A percentile compares a stretch with the other conserved stretches of the same genome.
These are phyloP conservation scores for Acanthiza pusilla DNA, from an alignment of 2,797 vertebrate genomes.

Conservation along the genomic window DNA sequence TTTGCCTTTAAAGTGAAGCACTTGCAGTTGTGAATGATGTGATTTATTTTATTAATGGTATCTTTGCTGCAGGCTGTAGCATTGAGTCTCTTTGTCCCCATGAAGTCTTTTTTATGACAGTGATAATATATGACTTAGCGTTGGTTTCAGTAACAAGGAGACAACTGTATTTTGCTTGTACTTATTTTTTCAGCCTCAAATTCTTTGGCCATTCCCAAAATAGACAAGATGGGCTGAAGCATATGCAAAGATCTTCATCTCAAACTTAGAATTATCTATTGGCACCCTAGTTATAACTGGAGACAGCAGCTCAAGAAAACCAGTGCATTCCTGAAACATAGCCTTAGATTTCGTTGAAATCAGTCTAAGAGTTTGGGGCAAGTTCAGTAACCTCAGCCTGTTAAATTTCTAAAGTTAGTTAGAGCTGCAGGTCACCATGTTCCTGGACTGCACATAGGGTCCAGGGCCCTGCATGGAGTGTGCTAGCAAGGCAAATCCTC, in stretches of 20 bases:
- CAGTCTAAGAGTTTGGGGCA: not conserved
- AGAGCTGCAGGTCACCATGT: not conserved
- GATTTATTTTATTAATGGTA: constrained; percentile 62
- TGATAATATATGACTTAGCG: constrained; percentile 26
- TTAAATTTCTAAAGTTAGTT: not conserved
- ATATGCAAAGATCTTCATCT: not conserved
- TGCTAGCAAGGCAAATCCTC: not conserved
- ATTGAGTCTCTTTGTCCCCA: constrained; percentile 19
- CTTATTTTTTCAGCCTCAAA: not conserved
- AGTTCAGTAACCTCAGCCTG: not conserved
- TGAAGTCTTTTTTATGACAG: constrained; percentile 42
- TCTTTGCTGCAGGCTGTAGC: constrained; percentile 47
- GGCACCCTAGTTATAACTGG: not conserved
- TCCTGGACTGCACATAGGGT: not conserved
- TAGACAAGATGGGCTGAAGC: not conserved
- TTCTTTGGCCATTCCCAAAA: not conserved
- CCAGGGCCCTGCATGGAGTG: not conserved
- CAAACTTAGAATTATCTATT: not conserved
- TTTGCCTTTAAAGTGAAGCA: constrained; percentile 43
- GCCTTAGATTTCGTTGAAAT: not conserved
- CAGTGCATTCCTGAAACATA: not conserved
- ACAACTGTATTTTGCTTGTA: constrained; percentile 3
- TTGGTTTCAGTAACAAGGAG: constrained; percentile 39
- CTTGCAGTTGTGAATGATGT: constrained; percentile 50
- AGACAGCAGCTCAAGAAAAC: not conserved